Evolutionary conservation across 2,888 invertebrate species (phyloP), one percentile per base, ranked within the genome.

Genomic region (Dorcus parallelipipedus): DNA sequence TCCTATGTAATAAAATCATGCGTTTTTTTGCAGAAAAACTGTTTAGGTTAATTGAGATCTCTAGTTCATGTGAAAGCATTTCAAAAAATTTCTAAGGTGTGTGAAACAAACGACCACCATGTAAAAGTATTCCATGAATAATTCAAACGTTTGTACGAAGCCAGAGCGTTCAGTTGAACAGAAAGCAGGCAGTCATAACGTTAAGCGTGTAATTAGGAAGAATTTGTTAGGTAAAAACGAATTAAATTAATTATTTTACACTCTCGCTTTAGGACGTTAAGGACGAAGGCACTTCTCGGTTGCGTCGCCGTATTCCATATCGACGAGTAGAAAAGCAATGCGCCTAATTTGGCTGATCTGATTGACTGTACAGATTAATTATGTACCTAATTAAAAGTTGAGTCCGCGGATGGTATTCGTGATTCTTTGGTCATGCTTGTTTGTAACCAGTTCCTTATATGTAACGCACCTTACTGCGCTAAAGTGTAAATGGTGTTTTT

Each of bases 321-420:
- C 42, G 51, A 56, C 54, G 39, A 45, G 49, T 57, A 57, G 43
- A 54, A 52, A 54, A 42, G 42, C 45, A 53, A 45, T 58, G 45
- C 50, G 53, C 69, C 70, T 63, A 67, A 68, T 72, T 71, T 71
- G 70, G 73, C 61, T 67, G 73, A 75, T 75, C 74, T 76, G 76
- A 76, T 76, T 76, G 76, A 75, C 73, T 71, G 74, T 64, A 71
- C 67, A 70, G 73, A 76, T 76, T 76, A 76, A 77, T 77, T 77
- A 73, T 71, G 68, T 67, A 67, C 67, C 73, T 75, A 76, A 76
- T 76, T 76, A 76, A 75, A 75, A 73, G 62, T 71, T 66, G 62
- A 70, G 70, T 70, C 68, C 62, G 67, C 65, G 63, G 66, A 61
- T 62, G 62, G 69, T 68, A 70, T 69, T 75, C 72, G 73, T 71